Evolutionary conservation across 2,113 vertebrate species (phyloP), one percentile per base, ranked within the genome.

Genomic region (Phasianus colchicus): DNA sequence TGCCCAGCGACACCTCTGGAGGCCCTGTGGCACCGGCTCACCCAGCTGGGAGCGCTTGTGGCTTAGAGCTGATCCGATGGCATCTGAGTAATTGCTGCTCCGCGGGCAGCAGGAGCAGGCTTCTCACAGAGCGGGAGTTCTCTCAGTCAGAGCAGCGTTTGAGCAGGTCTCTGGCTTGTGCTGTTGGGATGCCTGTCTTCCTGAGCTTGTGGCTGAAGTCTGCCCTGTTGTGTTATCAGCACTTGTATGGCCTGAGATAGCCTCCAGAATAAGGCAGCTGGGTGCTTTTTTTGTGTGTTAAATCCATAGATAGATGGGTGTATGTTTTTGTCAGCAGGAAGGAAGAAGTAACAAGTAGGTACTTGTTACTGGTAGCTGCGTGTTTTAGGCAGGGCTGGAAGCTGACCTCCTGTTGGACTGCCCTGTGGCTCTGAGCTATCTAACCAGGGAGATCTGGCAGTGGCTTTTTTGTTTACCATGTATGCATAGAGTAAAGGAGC

Each of bases 91-190:
- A 65, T 71, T 42, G 24, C 78, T 89, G 17, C 27, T 88, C 1
- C 55, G 20, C 1, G 2, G 67, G 14, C 30, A 61, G 29, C n/a
- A 27, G 13, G 48, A 66, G 13, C 21, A 50, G 54, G 20, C 45
- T 8, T 47, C 24, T 86, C 3, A 2, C 42, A 65, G 54, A 52
- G 67, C 32, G 61, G 8, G 77, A 77, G 58, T 77, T 73, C 40
- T 65, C 1, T 65, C 1, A 22, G 73, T 69, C 1, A 22, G 76
- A 57, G 3, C 0, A 0, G 3, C 11, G 54, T 61, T 70, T 1
- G 19, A 58, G 38, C 48, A 42, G 67, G n/a, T 74, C 69, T 75
- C 34, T 32, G 40, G 20, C 29, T 95, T 74, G 20, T 50, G 38
- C 64, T 64, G 6, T 30, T 54, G 65, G 70, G 40, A 63, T 32